Evolutionary conservation across 2,797 vertebrate genomes (phyloP).

Genomic region (Leucoraja ocellata): DNA sequence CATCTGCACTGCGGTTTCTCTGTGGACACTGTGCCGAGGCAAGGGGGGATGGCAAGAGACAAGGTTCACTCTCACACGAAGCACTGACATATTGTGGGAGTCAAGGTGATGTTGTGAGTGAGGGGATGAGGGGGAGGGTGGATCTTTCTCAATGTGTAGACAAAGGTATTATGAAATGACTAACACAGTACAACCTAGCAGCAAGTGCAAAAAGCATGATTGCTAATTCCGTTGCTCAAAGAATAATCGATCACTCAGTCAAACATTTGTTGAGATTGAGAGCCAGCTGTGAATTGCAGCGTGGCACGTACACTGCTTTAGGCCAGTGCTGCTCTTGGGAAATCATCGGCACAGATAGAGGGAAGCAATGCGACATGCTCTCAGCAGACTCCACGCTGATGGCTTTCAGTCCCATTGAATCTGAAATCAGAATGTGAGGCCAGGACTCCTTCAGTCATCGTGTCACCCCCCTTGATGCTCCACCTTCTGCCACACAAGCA

Average conservation of each 20-base stretch:
- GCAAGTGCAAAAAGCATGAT: background rate
- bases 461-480: background rate
- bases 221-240: slow-evolving; percentile 5
- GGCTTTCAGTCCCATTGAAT: slow-evolving; percentile 27
- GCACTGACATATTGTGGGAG: background rate
- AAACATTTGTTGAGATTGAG: background rate
- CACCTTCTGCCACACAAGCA: background rate
- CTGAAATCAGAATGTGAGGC: background rate
- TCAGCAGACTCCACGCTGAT: background rate
- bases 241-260: background rate
- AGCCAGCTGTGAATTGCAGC: background rate
- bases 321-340: slow-evolving; percentile 34
- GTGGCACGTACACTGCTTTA: background rate
- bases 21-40: background rate
- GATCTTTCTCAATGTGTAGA: background rate
- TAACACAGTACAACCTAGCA: background rate
- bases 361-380: background rate
- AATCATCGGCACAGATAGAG: slow-evolving; percentile 6
- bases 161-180: background rate
- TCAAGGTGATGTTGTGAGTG: background rate
- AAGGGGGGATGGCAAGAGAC: background rate
- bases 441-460: background rate
- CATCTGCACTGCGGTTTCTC: background rate
- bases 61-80: background rate
- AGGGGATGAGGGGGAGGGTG: background rate